Base-by-base conservation (phyloP, 2,797 vertebrate species). In the Philypnodon macrostomus region DNA sequence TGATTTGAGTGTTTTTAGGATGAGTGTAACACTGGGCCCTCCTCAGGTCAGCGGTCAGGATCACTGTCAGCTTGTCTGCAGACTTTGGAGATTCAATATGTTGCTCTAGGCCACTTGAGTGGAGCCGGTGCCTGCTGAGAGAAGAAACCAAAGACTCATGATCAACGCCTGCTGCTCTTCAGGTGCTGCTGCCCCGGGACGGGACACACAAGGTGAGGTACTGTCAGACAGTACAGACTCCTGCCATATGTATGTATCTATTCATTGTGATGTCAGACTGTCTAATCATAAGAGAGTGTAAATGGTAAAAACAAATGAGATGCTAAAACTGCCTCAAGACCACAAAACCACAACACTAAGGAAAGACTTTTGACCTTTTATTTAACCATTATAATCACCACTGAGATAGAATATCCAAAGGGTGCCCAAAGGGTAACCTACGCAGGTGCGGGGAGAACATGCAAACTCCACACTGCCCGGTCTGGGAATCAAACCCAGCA, bases 131-230 rank as follows among this genome's bases (percentile, higher is more conserved):
- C 70, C 64, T 45, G 79, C 72, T 71, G 78, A 57, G 77, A 42
- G 54, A 55, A 47, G 40, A 55, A 71, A 62, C 58, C n/a, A 12
- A 58, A 70, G 80, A 75, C 74, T 81, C 54, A 49, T 11, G 63
- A 74, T 70, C 65, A 23, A 44, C 41, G 14, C 62, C 55, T 48
- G 40, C 60, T 46, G 49, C 51, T 80, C 24, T 63, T 54, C 53
- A 40, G 44, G 16, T 29, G 36, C 51, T 48, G 67, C 48, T 61
- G 50, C 56, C 61, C 48, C 0, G 15, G 70, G 49, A 52, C 14
- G 17, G 51, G 54, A 62, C 47, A 52, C 54, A 19, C 2, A 4
- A 45, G 37, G 53, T 69, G 65, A 80, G 68, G 63, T 64, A 75
- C 45, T 69, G 63, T 51, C 38, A 50, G 13, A 51, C 46, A 40